Base-by-base conservation (phyloP, 2,113 vertebrate genomes). In the Podiceps cristatus region DNA sequence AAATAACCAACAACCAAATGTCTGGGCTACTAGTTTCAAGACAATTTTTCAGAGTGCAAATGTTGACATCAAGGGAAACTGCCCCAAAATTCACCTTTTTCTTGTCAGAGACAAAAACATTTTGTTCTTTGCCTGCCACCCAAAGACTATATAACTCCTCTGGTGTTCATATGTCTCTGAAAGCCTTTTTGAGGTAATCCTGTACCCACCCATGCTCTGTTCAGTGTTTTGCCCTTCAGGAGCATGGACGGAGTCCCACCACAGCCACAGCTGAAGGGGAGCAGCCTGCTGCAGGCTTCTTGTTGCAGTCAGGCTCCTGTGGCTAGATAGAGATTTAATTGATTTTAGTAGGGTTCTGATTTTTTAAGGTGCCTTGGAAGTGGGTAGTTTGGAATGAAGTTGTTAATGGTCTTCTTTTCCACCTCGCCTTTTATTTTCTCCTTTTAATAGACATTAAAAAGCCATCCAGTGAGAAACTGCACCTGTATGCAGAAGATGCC, bases 351-450 rank as follows among this genome's bases (percentile, higher is more conserved):
- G 40, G 58, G 42, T 76, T 86, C 71, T 37, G 50, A 44, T 93
- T 96, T 95, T 85, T 90, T 81, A 80, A 97, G 69, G 52, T 72
- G 55, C 55, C 52, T 53, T 67, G 62, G 91, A 76, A 97, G 87
- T 58, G 44, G 29, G 42, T 83, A 80, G 19, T 50, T 93, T 93
- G 92, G 37, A 76, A 92, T 95, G 9, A 49, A 86, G 28, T 60
- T 68, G 31, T 47, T 92, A 71, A 86, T 90, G 75, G 40, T 63
- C 20, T 91, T 84, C 22, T 90, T 75, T 90, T 71, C 66, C 50
- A 69, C 2, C 6, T 3, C 0, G 1, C 12, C 27, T 89, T 73
- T 69, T 59, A 40, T 93, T 91, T 92, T 90, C 84, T 90, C 40
- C 56, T 85, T 82, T 85, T 82, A 84, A 69, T 14, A 86, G 42